Evolutionary conservation across 2,888 invertebrate species (phyloP).

Genomic region (Sialis lutaria): DNA sequence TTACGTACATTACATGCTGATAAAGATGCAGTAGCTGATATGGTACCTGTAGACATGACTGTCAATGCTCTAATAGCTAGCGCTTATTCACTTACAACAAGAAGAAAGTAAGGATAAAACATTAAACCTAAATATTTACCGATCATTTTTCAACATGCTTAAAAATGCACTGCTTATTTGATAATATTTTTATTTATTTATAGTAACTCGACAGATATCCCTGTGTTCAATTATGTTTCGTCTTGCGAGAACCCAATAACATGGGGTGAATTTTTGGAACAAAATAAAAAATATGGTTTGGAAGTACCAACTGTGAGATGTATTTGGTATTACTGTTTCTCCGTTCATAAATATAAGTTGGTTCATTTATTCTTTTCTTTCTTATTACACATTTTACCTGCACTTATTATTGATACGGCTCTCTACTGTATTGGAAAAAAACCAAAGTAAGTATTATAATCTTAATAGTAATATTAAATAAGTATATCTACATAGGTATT

Average conservation of each 20-base stretch:
- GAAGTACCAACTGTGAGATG: constrained; percentile 32
- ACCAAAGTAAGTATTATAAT: constrained; percentile 13
- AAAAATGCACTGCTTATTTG: not conserved
- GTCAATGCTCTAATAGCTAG: constrained; percentile 53
- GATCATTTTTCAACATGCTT: too few species aligned
- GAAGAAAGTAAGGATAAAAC: constrained; percentile 14
- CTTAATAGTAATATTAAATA: too few species aligned
- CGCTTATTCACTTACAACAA: constrained; percentile 25
- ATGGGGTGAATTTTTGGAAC: constrained; percentile 51
- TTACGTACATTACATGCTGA: constrained; percentile 52
- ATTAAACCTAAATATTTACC: too few species aligned
- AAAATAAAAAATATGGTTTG: constrained; percentile 31
- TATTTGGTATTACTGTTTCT: constrained; percentile 27
- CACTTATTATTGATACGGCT: constrained; percentile 35
- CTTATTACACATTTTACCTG: constrained; percentile 42
- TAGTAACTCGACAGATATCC: constrained; percentile 13
- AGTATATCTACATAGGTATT: too few species aligned
- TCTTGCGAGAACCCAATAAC: constrained; percentile 60
- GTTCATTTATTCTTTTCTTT: constrained; percentile 26
- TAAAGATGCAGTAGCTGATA: constrained; percentile 42
- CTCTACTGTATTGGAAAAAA: constrained; percentile 25
- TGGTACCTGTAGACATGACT: constrained; percentile 66
- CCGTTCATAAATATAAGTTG: constrained; percentile 18
- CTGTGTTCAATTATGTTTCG: constrained; percentile 76
- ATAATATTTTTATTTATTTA: constrained; percentile 1